Conservation (phyloP, 2,888 invertebrate genomes). For the Drosophila colorata region DNA sequence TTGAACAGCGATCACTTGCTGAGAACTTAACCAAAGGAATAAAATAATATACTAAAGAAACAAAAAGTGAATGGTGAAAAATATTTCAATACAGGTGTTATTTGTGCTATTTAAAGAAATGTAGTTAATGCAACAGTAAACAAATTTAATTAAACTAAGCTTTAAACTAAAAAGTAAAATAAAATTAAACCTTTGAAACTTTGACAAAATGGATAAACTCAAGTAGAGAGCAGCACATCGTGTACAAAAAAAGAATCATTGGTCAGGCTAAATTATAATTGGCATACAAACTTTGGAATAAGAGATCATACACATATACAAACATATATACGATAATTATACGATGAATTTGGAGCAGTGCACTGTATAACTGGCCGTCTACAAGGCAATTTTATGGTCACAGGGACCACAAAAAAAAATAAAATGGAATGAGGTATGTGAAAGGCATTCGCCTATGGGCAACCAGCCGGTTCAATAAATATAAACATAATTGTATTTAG, state of each 20-base stretch:
- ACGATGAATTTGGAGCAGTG: slow-evolving; percentile 29
- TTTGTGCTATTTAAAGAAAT: slow-evolving; percentile 73
- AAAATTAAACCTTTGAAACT: slow-evolving; percentile 24
- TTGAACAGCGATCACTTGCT: slow-evolving; percentile 55
- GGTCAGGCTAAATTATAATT: slow-evolving; percentile 54
- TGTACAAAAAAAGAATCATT: slow-evolving; percentile 63
- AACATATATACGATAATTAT: slow-evolving; percentile 45
- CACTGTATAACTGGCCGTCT: slow-evolving; percentile 52
- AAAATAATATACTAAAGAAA: slow-evolving; percentile 26
- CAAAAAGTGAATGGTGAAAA: slow-evolving; percentile 71
- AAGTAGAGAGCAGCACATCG: slow-evolving; percentile 65
- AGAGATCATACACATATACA: slow-evolving; percentile 23
- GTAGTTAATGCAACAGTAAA: slow-evolving; percentile 53
- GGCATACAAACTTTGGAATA: slow-evolving; percentile 39
- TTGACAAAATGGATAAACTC: slow-evolving; percentile 22
- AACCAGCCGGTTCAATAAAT: slow-evolving; percentile 21
- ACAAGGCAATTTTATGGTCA: slow-evolving; percentile 54
- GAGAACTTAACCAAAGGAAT: slow-evolving; percentile 45
- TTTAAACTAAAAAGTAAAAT: slow-evolving; percentile 26
- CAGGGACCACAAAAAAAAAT: slow-evolving; percentile 62
- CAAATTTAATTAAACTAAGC: slow-evolving; percentile 32
- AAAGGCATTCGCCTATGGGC: slow-evolving; percentile 18
- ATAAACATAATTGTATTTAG: slow-evolving; percentile 34
- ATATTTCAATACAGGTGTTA: slow-evolving; percentile 75
- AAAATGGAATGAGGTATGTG: slow-evolving; percentile 7